These are phyloP conservation scores for Molossus alvarezi DNA, from an alignment of 2,797 vertebrate species.

Conservation along the genomic window DNA sequence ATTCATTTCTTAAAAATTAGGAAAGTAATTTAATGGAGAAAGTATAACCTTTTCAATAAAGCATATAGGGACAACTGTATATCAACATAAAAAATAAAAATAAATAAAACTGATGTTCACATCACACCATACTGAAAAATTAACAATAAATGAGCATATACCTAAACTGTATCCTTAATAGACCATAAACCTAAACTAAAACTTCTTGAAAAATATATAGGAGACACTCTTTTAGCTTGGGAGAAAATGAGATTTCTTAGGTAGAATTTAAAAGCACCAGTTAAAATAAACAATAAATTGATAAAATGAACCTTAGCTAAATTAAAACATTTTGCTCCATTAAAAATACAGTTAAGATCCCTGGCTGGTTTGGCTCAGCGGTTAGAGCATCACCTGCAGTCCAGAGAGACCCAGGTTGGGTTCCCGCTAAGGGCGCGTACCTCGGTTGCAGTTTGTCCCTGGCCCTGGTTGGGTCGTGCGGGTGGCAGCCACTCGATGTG, in stretches of 20 bases:
- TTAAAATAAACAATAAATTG: not conserved
- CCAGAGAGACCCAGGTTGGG: too few species aligned
- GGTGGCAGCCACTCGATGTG: too few species aligned
- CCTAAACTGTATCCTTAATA: not conserved
- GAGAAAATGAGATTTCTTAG: not conserved
- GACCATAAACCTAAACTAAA: not conserved
- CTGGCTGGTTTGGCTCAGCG: too few species aligned
- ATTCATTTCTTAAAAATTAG: not conserved
- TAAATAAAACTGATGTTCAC: not conserved
- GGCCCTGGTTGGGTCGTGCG: too few species aligned
- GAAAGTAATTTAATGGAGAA: not conserved
- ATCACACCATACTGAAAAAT: not conserved
- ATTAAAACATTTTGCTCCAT: not conserved
- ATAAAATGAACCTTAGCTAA: not conserved
- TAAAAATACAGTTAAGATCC: not conserved
- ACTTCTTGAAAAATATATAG: not conserved
- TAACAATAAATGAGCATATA: not conserved
- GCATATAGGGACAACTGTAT: not conserved
- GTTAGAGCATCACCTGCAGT: too few species aligned
- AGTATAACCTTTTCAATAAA: not conserved
- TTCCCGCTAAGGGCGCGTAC: too few species aligned
- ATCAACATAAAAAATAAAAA: not conserved
- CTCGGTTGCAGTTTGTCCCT: too few species aligned
- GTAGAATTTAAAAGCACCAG: not conserved
- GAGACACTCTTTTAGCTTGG: not conserved